These are phyloP conservation scores for Pangasius djambal DNA, from an alignment of 2,797 vertebrate genomes.

Conservation along the genomic window DNA sequence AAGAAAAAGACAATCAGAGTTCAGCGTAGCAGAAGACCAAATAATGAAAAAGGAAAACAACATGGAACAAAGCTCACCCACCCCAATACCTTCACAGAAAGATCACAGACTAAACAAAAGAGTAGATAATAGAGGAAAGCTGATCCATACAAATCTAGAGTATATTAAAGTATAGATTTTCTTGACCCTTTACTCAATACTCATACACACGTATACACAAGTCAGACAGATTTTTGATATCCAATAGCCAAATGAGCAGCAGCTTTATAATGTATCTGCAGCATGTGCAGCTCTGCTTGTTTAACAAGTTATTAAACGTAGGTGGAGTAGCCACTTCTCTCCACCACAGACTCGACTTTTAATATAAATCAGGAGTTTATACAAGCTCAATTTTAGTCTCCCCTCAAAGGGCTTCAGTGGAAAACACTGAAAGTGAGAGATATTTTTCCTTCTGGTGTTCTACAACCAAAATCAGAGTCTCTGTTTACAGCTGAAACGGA, in stretches of 20 bases:
- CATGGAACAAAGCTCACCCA: background rate
- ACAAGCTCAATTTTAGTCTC: slow-evolving; percentile 26
- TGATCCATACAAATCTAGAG: background rate
- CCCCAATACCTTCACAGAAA: background rate
- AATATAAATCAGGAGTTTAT: slow-evolving; percentile 53
- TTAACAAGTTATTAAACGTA: slow-evolving; percentile 49
- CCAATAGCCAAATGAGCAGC: slow-evolving; percentile 26
- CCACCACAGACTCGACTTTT: slow-evolving; percentile 45
- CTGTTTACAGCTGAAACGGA: slow-evolving; percentile 44
- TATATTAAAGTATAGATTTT: slow-evolving; percentile 22
- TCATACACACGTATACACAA: background rate
- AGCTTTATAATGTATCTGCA: slow-evolving; percentile 32
- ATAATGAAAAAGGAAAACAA: slow-evolving; percentile 27
- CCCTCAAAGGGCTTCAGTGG: slow-evolving; percentile 12
- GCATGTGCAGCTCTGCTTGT: slow-evolving; percentile 32
- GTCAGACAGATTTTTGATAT: background rate
- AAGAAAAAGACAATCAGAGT: slow-evolving; percentile 21
- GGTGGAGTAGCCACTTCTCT: slow-evolving; percentile 48
- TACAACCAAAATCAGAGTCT: slow-evolving; percentile 39
- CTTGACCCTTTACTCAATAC: background rate
- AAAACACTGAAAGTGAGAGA: slow-evolving; percentile 33
- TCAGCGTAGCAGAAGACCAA: slow-evolving; percentile 25
- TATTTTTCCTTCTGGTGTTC: slow-evolving; percentile 47
- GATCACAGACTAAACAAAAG: slow-evolving; percentile 8
- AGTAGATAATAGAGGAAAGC: slow-evolving; percentile 1